Evolutionary conservation across 2,888 invertebrate species (phyloP).

Genomic region (Dinocampus coccinellae): DNA sequence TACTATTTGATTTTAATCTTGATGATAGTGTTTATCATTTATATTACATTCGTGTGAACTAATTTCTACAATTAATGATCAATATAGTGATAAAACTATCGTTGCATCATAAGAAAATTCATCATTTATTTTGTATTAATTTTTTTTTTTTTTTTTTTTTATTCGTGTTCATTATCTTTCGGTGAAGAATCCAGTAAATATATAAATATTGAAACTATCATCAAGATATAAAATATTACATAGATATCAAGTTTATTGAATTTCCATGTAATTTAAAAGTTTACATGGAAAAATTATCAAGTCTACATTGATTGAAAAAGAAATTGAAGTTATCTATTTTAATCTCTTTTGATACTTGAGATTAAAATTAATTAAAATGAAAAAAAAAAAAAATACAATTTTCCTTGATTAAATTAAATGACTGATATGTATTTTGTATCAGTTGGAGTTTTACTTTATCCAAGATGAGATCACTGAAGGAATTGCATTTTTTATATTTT

Average conservation of each 20-base stretch:
- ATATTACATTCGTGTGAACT: not conserved
- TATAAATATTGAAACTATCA: not conserved
- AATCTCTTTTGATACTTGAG: not conserved
- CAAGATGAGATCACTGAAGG: constrained; percentile 33
- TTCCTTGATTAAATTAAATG: not conserved
- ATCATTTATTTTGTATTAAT: too few relatives aligned
- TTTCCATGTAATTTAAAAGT: too few relatives aligned
- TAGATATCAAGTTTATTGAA: too few relatives aligned
- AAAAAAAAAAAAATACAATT: not conserved
- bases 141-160: too few relatives aligned
- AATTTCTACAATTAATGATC: not conserved
- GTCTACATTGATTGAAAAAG: too few relatives aligned
- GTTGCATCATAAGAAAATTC: too few relatives aligned
- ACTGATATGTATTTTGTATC: not conserved
- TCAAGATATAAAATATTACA: not conserved
- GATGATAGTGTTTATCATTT: not conserved
- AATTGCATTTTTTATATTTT: not conserved
- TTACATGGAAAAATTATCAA: too few relatives aligned
- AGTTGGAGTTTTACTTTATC: constrained; percentile 11
- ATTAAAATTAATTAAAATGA: not conserved
- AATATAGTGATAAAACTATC: too few relatives aligned
- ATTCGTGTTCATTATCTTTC: not conserved
- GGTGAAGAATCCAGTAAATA: not conserved
- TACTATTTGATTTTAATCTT: not conserved
- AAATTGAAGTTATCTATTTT: not conserved